phyloP scores from a whole-genome alignment of 2,113 vertebrate species.

The rabbit (Oryctolagus cuniculus) region mOryCun1.1 NC_091432.1:114276501-114277000 shows the following conservation, averaged over 20 bases:
- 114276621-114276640: conserved; percentile 6
- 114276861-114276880: background rate
- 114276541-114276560: background rate
- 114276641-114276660: background rate
- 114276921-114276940: too few species aligned
- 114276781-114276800: background rate
- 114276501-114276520: background rate
- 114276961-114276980: too few species aligned
- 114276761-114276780: background rate
- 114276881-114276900: background rate
- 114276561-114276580: background rate
- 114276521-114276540: background rate
- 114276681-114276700: background rate
- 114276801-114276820: background rate
- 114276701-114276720: background rate
- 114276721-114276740: background rate
- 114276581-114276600: background rate
- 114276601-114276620: background rate
- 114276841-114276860: background rate
- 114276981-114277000: too few species aligned
- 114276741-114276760: background rate
- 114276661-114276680: background rate
- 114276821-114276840: background rate
- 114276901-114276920: too few species aligned
- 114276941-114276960: too few species aligned